Evolutionary conservation across 2,113 vertebrate genomes (phyloP).

Genomic region (Cisticola juncidis): DNA sequence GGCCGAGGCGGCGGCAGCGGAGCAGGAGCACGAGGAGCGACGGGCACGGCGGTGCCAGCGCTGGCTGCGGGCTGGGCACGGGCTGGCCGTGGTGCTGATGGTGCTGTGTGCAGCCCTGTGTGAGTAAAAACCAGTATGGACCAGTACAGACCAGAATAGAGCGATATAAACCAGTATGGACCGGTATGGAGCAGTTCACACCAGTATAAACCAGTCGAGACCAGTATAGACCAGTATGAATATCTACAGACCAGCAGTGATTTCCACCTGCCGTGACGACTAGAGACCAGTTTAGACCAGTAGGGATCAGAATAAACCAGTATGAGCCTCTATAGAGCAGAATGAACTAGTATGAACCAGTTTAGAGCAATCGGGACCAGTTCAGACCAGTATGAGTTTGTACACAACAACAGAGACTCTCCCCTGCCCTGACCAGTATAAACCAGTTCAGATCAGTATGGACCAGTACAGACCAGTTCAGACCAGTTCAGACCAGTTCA

Average conservation of each 20-base stretch:
- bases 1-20: not conserved
- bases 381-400: not conserved
- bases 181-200: not conserved
- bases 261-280: too few relatives aligned
- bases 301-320: not conserved
- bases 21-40: not conserved
- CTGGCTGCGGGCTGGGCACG: not conserved
- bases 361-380: too few relatives aligned
- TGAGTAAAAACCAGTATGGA: not conserved
- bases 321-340: too few relatives aligned
- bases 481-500: not conserved
- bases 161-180: not conserved
- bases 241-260: too few relatives aligned
- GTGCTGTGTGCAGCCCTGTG: not conserved
- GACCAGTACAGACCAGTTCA: too few relatives aligned
- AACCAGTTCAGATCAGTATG: too few relatives aligned
- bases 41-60: not conserved
- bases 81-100: not conserved
- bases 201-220: not conserved
- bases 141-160: not conserved
- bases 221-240: too few relatives aligned
- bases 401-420: too few relatives aligned
- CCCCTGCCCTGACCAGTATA: too few relatives aligned
- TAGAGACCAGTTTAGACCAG: not conserved
- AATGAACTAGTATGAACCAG: not conserved